These are phyloP conservation scores for Microcaecilia unicolor DNA, from an alignment of 2,797 vertebrate genomes.

Conservation along the genomic window DNA sequence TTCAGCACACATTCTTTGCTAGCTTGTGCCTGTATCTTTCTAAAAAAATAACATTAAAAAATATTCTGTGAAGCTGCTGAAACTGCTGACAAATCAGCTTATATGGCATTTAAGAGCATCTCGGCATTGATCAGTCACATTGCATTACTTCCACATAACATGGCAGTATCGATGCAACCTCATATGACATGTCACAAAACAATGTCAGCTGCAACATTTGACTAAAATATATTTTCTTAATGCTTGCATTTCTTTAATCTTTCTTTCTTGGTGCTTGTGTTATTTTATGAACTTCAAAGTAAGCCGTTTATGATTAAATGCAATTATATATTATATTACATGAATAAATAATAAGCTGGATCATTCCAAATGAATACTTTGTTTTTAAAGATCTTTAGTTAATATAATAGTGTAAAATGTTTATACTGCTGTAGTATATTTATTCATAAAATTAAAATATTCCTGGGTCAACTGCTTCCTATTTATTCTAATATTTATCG, in stretches of 20 bases:
- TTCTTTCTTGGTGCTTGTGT: too few relatives aligned
- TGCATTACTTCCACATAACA: slow-evolving; percentile 49
- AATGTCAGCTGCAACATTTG: slow-evolving; percentile 42
- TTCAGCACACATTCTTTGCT: neutral
- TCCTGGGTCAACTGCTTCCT: slow-evolving; percentile 42
- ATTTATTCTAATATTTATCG: slow-evolving; percentile 61
- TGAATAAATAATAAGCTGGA: too few relatives aligned
- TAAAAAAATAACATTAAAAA: slow-evolving; percentile 28
- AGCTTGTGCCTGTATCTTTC: slow-evolving; percentile 5
- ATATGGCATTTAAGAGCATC: slow-evolving; percentile 31
- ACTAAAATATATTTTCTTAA: slow-evolving; percentile 14
- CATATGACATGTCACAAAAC: slow-evolving; percentile 46
- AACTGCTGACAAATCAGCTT: slow-evolving; percentile 41
- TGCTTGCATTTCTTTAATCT: too few relatives aligned
- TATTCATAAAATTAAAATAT: slow-evolving; percentile 32
- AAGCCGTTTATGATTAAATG: too few relatives aligned
- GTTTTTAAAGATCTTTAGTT: too few relatives aligned
- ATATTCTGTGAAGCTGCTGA: slow-evolving; percentile 37
- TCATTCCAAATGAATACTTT: too few relatives aligned
- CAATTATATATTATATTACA: too few relatives aligned
- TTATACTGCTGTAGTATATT: too few relatives aligned
- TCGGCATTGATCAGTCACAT: slow-evolving; percentile 48
- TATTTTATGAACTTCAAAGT: too few relatives aligned
- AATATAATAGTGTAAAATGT: too few relatives aligned
- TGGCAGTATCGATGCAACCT: slow-evolving; percentile 39